Conservation (phyloP, 53 echinoderm and acorn worm species). For the Paracentrotus lividus region DNA sequence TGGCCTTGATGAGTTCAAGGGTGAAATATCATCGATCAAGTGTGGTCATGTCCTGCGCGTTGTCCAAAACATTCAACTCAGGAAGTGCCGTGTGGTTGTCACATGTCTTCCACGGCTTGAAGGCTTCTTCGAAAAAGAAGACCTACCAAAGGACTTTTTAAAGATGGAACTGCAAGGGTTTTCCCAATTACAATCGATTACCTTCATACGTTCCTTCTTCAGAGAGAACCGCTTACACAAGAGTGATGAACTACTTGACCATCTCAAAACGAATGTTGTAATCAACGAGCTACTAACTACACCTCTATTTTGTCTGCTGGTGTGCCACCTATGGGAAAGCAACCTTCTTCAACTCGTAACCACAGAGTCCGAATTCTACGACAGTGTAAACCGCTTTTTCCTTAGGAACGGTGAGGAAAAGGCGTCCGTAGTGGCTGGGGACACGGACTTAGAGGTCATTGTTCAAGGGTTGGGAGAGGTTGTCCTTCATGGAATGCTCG, state of each 20-base stretch:
- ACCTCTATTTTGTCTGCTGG: constrained; percentile 18
- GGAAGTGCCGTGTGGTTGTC: constrained; percentile 33
- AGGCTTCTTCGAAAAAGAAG: constrained; percentile 30
- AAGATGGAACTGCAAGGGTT: constrained; percentile 43
- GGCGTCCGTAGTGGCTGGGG: not conserved
- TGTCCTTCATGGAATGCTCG: not conserved
- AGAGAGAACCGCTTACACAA: not conserved
- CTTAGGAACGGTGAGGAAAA: not conserved
- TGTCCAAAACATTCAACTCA: constrained; percentile 1
- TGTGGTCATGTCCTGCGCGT: constrained; percentile 32
- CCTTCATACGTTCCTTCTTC: constrained; percentile 38
- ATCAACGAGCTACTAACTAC: not conserved
- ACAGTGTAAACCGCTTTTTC: constrained; percentile 13
- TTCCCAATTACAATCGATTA: not conserved
- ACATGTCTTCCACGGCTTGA: not conserved
- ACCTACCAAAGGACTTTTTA: constrained; percentile 13
- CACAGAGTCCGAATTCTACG: constrained; percentile 32
- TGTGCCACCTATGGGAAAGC: constrained; percentile 26
- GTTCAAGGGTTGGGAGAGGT: constrained; percentile 14
- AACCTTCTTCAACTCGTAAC: not conserved
- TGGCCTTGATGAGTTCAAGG: constrained; percentile 25
- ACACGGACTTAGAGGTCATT: not conserved
- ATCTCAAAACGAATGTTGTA: not conserved
- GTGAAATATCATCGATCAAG: not conserved
- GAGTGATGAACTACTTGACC: not conserved